Evolutionary conservation across 2,888 invertebrate genomes (phyloP).

Genomic region (Trichacis sp.): DNA sequence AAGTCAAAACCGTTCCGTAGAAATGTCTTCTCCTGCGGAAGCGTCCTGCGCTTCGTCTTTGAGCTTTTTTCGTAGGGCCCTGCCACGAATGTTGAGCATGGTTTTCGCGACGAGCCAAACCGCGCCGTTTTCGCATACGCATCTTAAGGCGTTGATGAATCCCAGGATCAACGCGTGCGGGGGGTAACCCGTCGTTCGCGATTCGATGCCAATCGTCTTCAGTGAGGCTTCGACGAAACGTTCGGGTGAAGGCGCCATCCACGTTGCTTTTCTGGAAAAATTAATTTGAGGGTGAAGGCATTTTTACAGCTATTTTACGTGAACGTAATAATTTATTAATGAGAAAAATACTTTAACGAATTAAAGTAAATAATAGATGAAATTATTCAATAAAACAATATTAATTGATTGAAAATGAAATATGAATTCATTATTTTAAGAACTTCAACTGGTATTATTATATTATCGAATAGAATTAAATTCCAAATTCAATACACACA

Average conservation of each 20-base stretch:
- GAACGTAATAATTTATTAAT: too few relatives aligned
- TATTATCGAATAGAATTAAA: too few relatives aligned
- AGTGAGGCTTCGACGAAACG: slow-evolving; percentile 80
- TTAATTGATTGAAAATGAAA: too few relatives aligned
- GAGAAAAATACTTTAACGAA: too few relatives aligned
- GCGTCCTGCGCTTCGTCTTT: slow-evolving; percentile 31
- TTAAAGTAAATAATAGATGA: too few relatives aligned
- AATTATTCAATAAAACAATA: too few relatives aligned
- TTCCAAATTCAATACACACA: too few relatives aligned
- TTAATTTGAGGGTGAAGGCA: background rate
- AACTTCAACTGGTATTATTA: too few relatives aligned
- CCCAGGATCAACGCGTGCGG: slow-evolving; percentile 76
- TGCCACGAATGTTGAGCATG: slow-evolving; percentile 76
- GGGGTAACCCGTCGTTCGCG: slow-evolving; percentile 81
- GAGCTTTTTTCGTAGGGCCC: slow-evolving; percentile 71
- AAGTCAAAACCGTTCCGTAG: slow-evolving; percentile 23
- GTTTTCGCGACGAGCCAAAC: slow-evolving; percentile 76
- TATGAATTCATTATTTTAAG: too few relatives aligned
- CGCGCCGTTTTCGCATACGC: slow-evolving; percentile 71
- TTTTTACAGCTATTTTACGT: too few relatives aligned
- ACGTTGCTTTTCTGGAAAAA: slow-evolving; percentile 71
- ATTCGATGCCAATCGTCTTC: slow-evolving; percentile 77
- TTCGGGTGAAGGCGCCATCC: slow-evolving; percentile 82
- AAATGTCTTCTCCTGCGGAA: slow-evolving; percentile 26
- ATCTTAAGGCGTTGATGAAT: slow-evolving; percentile 70